phyloP scores from a whole-genome alignment of 2,888 invertebrate species.

The Frankliniella intonsa region DNA sequence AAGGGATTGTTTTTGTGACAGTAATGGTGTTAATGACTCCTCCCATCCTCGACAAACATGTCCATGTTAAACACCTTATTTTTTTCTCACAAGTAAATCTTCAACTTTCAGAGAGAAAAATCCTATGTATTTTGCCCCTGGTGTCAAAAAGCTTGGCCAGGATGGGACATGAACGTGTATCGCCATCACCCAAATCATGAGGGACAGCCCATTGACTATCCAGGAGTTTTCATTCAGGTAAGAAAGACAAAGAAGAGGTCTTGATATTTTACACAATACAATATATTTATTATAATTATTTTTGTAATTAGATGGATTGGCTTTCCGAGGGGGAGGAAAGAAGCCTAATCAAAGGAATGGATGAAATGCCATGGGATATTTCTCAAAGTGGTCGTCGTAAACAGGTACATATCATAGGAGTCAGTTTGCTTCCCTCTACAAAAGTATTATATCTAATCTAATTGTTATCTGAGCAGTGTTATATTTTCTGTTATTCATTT shows the following conservation, averaged over 20 bases:
- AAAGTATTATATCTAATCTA: neutral
- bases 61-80: constrained; percentile 29
- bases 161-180: constrained; percentile 14
- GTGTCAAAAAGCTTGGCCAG: constrained; percentile 67
- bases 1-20: constrained; percentile 6
- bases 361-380: constrained; percentile 76
- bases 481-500: neutral
- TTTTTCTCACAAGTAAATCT: constrained; percentile 26
- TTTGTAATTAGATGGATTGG: constrained; percentile 61
- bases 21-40: neutral
- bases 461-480: neutral
- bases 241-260: neutral
- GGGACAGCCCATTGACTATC: constrained; percentile 57
- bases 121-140: constrained; percentile 70
- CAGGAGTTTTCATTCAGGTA: constrained; percentile 49
- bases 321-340: constrained; percentile 65
- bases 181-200: constrained; percentile 61
- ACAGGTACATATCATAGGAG: constrained; percentile 53
- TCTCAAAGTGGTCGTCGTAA: constrained; percentile 96
- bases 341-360: constrained; percentile 62
- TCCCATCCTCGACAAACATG: constrained; percentile 29
- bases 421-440: neutral
- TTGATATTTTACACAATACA: neutral
- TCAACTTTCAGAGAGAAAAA: constrained; percentile 51
- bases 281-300: constrained; percentile 30